Base-by-base conservation (phyloP, 2,113 vertebrate genomes). In the Paralichthys olivaceus region DNA sequence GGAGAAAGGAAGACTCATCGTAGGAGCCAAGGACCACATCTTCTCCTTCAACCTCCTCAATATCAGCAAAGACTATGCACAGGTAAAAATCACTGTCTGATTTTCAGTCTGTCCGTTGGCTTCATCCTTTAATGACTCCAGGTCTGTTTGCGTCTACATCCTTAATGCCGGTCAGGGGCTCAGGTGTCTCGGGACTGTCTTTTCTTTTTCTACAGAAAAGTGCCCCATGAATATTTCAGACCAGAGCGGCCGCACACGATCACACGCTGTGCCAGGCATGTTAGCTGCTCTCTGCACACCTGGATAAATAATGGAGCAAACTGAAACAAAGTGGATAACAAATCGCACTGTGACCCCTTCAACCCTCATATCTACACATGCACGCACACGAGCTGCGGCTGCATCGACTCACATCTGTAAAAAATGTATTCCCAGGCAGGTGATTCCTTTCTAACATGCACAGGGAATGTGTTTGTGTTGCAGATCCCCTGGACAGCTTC, bases 1-100 rank as follows among this genome's bases (percentile, higher is more conserved):
- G 84, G 98, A 99, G 91, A 95, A 96, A 1, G 93, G 97, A 68
- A 94, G 96, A 47, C 95, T 99, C 0, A 95, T 97, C 2, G 96
- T 99, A 70, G 98, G 98, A 91, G 96, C 97, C 77, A 99, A 98
- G 84, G 98, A 99, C 92, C 96, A 99, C 90, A 95, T 99, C 86
- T 96, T 99, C 94, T 97, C 98, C 66, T 98, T 99, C 88, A 98
- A 96, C 93, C 93, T 99, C 89, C 94, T 97, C 82, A 97, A 98
- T 84, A 97, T 99, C 77, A 95, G 91, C 95, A 97, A 96, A 93
- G 97, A 98, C 83, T 96, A 95, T 85, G 93, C 95, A 88, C 95
- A 96, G 97, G 98, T 99, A 95, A 66, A n/a, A 59, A 61, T 5
- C 43, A 17, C 9, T 2, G 9, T 70, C 8, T 25, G 13, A 47